Percentiles rank a stretch among this genome's conserved stretches.
These are phyloP conservation scores for Siniperca knerii DNA, from an alignment of 2,113 vertebrate genomes.

Conservation along the genomic window DNA sequence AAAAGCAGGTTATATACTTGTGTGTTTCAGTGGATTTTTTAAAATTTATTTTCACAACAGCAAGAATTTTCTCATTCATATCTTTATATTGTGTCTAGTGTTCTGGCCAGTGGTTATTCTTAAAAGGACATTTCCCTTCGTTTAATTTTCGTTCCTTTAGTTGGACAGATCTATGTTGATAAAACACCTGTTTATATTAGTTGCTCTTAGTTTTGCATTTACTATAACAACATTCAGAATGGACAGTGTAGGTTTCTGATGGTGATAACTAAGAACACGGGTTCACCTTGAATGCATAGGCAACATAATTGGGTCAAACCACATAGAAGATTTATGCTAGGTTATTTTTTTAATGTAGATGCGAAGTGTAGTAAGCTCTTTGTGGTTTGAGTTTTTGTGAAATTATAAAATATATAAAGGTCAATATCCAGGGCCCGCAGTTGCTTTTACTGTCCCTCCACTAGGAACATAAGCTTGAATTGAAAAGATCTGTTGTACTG, in stretches of 20 bases:
- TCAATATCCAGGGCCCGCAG: no score
- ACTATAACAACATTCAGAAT: neutral
- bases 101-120: neutral
- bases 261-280: neutral
- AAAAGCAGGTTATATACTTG: neutral
- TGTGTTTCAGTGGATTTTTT: neutral
- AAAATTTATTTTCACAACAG: no score
- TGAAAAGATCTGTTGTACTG: neutral
- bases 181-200: neutral
- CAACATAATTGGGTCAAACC: neutral
- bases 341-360: neutral
- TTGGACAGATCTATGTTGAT: neutral
- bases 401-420: neutral
- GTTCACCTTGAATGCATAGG: neutral
- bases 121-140: neutral
- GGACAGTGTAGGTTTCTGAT: neutral
- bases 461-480: neutral
- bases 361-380: neutral
- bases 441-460: neutral
- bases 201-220: neutral
- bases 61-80: neutral
- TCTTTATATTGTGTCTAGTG: neutral
- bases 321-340: neutral
- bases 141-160: neutral
- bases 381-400: neutral